These are phyloP conservation scores for Taeniopygia guttata DNA, from an alignment of 2,797 vertebrate genomes.

Conservation along the genomic window DNA sequence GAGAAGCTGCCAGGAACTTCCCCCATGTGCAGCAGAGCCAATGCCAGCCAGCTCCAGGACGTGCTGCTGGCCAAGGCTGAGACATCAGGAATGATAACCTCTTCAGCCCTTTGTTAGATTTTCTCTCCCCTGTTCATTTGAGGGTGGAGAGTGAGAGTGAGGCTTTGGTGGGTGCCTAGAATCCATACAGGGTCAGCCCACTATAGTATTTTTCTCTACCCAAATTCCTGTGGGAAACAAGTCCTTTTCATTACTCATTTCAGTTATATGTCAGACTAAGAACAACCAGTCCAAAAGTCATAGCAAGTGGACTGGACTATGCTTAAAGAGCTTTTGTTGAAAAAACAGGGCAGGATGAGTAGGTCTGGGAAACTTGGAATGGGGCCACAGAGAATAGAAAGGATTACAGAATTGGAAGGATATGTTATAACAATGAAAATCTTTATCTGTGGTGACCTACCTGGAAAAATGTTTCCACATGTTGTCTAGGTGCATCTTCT, in stretches of 20 bases:
- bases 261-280: not conserved
- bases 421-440: not conserved
- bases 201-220: not conserved
- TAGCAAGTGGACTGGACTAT: not conserved
- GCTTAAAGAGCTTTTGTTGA: not conserved
- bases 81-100: not conserved
- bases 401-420: not conserved
- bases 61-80: not conserved
- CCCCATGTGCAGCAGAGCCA: not conserved
- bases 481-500: conserved; percentile 94
- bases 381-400: not conserved
- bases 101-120: not conserved
- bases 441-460: conserved; percentile 52
- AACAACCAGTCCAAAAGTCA: not conserved
- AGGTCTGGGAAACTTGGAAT: not conserved
- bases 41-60: not conserved
- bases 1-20: not conserved
- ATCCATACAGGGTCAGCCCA: not conserved
- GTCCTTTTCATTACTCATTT: not conserved
- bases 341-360: not conserved
- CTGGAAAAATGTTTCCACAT: conserved; percentile 98
- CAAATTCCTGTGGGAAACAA: not conserved
- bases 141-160: not conserved
- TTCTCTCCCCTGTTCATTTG: not conserved
- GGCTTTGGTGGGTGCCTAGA: not conserved